Evolutionary conservation across 2,888 invertebrate genomes (phyloP).

Genomic region (Cheilosia grossa): DNA sequence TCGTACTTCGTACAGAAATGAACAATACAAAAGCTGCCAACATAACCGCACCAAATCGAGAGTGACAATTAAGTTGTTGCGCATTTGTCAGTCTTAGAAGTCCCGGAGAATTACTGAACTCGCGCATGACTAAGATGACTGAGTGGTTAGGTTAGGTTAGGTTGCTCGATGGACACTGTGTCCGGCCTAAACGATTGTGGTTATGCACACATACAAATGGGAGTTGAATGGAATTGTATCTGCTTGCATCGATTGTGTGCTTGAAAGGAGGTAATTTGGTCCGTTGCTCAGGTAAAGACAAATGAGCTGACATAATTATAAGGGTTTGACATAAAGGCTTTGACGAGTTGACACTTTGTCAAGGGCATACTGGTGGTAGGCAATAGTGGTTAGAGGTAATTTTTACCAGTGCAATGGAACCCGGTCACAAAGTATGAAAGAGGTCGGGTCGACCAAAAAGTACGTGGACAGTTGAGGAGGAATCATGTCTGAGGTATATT

Average conservation of each 20-base stretch:
- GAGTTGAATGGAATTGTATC: slow-evolving; percentile 62
- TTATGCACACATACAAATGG: slow-evolving; percentile 37
- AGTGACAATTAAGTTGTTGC: slow-evolving; percentile 74
- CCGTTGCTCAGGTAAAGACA: slow-evolving; percentile 12
- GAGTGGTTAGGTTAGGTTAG: slow-evolving; percentile 28
- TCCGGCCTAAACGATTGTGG: slow-evolving; percentile 59
- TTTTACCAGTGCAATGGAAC: too few species aligned
- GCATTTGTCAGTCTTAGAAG: slow-evolving; percentile 53
- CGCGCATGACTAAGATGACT: slow-evolving; percentile 70
- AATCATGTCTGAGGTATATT: too few species aligned
- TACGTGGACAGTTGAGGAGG: too few species aligned
- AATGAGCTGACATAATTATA: slow-evolving; percentile 46
- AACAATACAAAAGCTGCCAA: slow-evolving; percentile 5
- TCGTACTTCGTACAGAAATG: background rate
- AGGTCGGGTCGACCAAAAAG: too few species aligned
- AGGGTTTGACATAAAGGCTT: too few species aligned
- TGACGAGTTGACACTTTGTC: too few species aligned
- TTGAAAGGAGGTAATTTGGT: slow-evolving; percentile 7
- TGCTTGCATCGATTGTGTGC: slow-evolving; percentile 24
- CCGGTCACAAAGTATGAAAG: too few species aligned
- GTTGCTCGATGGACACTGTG: slow-evolving; percentile 51
- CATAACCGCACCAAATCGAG: slow-evolving; percentile 73
- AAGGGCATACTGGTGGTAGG: too few species aligned
- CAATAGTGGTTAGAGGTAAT: too few species aligned
- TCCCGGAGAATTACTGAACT: slow-evolving; percentile 47